Base-by-base conservation (phyloP, 2,888 invertebrate species). In the Drosophila meridionalis region DNA sequence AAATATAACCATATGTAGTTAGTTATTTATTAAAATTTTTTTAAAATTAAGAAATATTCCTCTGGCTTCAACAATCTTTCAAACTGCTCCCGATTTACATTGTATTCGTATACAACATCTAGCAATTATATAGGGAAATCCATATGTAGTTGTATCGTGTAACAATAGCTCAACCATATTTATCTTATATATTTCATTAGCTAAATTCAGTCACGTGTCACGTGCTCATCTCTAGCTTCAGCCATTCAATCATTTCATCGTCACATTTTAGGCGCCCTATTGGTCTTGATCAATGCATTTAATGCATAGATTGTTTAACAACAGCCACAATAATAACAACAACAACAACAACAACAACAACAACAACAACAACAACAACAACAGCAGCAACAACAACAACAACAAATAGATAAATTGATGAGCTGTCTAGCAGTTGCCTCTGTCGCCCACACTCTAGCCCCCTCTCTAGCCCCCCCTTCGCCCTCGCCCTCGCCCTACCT, bases 221-320 rank as follows among this genome's bases (percentile, higher is more conserved):
- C 69, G 64, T 50, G 73, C 50, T 43, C 73, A 64, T 71, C 76
- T 48, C 63, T n/a, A 55, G 48, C 20, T 12, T 7, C 9, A 26
- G 45, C 28, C 6, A 40, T 58, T 53, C 40, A 55, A 53, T 47
- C 47, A 48, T 48, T 38, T 8, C 20, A 28, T n/a, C 61, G 14
- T 6, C 58, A 34, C 58, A 58, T 45, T 45, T 63, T 40, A 30
- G 69, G 59, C 62, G 65, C 69, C 73, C 65, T 66, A 40, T 38
- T 48, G 57, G 73, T 69, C 76, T 77, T 77, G 77, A 59, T 8
- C 45, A 61, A 45, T 74, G 65, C 65, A 68, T 68, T 57, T 34
- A 38, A 53, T 76, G 76, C 60, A 72, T 57, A 32, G 50, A 65
- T 76, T 75, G 59, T 69, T 72, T 63, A 47, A 64, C 55, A 28